Conservation (phyloP, 2,888 invertebrate species). For the Troides oblongomaculatus region DNA sequence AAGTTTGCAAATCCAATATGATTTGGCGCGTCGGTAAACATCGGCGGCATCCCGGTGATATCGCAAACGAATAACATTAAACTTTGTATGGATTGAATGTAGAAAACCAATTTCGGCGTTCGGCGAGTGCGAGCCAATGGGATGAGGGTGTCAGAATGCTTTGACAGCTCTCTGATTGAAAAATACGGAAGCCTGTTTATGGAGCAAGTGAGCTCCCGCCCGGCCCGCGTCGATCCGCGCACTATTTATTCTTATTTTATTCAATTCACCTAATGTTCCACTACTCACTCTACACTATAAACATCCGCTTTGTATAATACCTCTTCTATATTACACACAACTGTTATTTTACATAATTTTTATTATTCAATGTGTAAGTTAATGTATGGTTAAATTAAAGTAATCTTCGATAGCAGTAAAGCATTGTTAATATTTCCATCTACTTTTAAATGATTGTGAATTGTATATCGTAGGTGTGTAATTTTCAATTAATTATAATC, state of each 20-base stretch:
- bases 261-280: conserved; percentile 27
- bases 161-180: conserved; percentile 83
- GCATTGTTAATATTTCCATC: no score
- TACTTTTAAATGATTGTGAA: no score
- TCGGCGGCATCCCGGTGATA: conserved; percentile 80
- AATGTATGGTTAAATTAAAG: no score
- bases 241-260: conserved; percentile 30
- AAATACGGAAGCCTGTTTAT: conserved; percentile 82
- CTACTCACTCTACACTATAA: conserved; percentile 7
- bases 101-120: conserved; percentile 81
- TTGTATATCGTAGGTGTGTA: no score
- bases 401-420: no score
- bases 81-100: conserved; percentile 81
- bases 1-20: conserved; percentile 81
- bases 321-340: no score
- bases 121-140: conserved; percentile 80
- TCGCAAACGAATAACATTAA: conserved; percentile 81
- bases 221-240: conserved; percentile 33
- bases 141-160: conserved; percentile 82
- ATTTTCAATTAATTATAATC: no score
- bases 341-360: no score
- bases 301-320: background rate
- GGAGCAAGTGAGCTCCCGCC: conserved; percentile 67
- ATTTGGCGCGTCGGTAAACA: conserved; percentile 79
- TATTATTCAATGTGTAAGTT: no score